Percentiles rank a stretch among this genome's conserved stretches.
phyloP scores from a whole-genome alignment of 64 coral and sea anemone species.

The Pocillopora damicornis region DNA sequence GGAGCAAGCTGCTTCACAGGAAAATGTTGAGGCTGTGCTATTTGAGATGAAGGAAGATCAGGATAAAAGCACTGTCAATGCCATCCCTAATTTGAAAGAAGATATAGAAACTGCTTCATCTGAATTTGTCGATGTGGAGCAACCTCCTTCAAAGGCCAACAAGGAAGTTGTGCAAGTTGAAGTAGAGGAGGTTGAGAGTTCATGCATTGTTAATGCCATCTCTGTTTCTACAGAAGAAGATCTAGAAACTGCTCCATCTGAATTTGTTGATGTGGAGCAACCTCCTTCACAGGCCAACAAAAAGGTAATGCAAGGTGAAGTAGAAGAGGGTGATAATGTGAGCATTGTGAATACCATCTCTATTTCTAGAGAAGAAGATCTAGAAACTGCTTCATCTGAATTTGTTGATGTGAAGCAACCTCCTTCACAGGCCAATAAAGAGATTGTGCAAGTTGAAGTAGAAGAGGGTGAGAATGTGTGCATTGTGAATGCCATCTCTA shows the following conservation, averaged over 20 bases:
- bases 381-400: not conserved
- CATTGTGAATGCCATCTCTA: not conserved
- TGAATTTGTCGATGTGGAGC: not conserved
- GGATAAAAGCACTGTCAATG: not conserved
- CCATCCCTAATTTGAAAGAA: not conserved
- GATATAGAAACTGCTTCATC: not conserved
- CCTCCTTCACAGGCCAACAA: not conserved
- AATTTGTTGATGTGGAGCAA: not conserved
- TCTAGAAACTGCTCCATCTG: not conserved
- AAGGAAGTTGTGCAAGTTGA: not conserved
- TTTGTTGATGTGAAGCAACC: not conserved
- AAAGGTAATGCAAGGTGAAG: not conserved
- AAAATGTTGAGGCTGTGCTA: not conserved
- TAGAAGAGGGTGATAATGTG: not conserved
- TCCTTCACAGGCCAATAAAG: not conserved
- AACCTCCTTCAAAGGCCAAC: not conserved
- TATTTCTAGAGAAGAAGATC: not conserved
- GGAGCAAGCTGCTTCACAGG: not conserved
- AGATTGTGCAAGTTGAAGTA: not conserved
- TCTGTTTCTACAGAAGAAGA: not conserved
- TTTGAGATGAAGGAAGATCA: not conserved
- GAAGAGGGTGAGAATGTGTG: not conserved
- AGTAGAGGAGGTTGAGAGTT: not conserved
- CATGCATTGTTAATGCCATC: not conserved
- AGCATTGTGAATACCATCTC: not conserved